A percentile compares a stretch with the other conserved stretches of the same genome.
Evolutionary conservation across 2,113 vertebrate species (phyloP).

Genomic region (Gallinago paraguaiae): DNA sequence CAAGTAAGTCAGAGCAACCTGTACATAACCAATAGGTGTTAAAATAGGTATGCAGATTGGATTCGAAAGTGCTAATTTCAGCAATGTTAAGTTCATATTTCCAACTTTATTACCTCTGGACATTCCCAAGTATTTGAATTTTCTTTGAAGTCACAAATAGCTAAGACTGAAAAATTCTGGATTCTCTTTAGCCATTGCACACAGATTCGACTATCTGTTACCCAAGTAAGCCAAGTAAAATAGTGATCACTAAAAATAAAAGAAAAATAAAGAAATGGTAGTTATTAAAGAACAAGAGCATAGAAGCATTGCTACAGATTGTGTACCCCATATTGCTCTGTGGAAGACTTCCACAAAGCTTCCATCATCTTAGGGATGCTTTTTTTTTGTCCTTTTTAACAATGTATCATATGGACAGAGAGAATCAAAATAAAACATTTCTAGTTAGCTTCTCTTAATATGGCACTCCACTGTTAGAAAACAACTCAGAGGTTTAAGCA

Average conservation of each 20-base stretch:
- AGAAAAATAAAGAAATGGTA: background rate
- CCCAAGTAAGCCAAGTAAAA: constrained; percentile 92
- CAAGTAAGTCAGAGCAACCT: background rate
- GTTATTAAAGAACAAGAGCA: background rate
- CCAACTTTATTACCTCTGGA: constrained; percentile 77
- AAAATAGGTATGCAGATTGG: background rate
- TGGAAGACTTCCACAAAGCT: background rate
- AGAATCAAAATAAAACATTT: background rate
- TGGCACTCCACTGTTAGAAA: background rate
- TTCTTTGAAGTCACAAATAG: constrained; percentile 86
- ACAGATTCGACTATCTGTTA: constrained; percentile 85
- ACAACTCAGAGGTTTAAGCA: background rate
- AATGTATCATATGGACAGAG: background rate
- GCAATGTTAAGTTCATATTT: background rate
- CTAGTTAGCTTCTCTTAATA: background rate
- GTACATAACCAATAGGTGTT: background rate
- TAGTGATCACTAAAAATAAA: constrained; percentile 86
- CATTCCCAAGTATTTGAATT: constrained; percentile 82
- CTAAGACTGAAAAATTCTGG: constrained; percentile 89
- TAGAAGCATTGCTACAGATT: background rate
- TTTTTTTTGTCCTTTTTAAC: background rate
- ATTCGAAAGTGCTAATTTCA: background rate
- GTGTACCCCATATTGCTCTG: background rate
- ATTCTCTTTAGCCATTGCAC: constrained; percentile 91
- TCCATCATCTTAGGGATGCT: background rate